Conservation (phyloP, 2,113 vertebrate genomes). For the Calyptomena viridis region DNA sequence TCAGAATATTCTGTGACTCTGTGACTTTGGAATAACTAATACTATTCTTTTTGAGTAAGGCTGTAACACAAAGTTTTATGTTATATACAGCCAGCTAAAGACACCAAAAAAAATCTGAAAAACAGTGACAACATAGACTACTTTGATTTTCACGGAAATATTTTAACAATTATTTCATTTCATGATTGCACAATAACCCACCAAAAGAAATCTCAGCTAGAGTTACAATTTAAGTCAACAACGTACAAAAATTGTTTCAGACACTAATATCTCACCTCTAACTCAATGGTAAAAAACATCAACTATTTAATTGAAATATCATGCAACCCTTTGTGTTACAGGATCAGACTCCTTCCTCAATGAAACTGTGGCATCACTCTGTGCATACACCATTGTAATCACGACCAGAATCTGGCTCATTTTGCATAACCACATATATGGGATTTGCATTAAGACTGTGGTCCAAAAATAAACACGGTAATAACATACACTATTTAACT, state of each 20-base stretch:
- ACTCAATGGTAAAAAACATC: background rate
- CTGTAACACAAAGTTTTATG: background rate
- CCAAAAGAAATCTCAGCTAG: background rate
- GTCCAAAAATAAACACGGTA: slow-evolving; percentile 11
- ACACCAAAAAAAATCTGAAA: background rate
- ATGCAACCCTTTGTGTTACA: background rate
- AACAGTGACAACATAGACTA: background rate
- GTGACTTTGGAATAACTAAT: background rate
- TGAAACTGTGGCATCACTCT: slow-evolving; percentile 11
- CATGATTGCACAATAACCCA: background rate
- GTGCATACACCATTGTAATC: background rate
- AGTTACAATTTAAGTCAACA: background rate
- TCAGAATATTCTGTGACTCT: background rate
- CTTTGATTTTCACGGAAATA: background rate
- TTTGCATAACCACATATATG: slow-evolving; percentile 6
- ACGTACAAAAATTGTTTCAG: background rate
- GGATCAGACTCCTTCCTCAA: background rate
- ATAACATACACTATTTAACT: background rate
- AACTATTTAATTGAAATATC: slow-evolving; percentile 5
- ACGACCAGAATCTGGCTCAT: slow-evolving; percentile 12
- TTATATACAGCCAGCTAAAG: background rate
- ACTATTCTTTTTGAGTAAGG: background rate
- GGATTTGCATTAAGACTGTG: slow-evolving; percentile 2
- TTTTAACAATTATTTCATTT: background rate
- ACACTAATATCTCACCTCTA: background rate